Evolutionary conservation across 2,113 vertebrate genomes (phyloP).

Genomic region (Phoenicopterus ruber): DNA sequence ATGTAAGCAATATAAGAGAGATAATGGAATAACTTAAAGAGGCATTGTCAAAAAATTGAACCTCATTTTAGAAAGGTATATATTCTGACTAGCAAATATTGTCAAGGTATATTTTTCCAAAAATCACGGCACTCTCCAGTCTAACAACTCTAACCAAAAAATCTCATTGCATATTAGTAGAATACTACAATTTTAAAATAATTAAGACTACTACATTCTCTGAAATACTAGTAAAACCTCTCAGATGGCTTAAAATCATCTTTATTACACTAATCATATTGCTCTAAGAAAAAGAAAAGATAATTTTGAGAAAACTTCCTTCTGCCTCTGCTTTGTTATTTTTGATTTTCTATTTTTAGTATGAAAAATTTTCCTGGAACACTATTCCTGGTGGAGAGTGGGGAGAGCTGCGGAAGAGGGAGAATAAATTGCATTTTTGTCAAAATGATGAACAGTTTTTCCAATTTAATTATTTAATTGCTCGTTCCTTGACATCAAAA

Average conservation of each 20-base stretch:
- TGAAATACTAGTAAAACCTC: background rate
- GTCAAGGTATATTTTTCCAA: background rate
- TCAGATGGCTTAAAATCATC: background rate
- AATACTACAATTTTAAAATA: background rate
- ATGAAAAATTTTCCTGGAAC: background rate
- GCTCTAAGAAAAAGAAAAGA: background rate
- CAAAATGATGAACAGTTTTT: background rate
- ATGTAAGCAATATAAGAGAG: background rate
- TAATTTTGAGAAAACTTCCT: background rate
- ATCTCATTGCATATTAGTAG: background rate
- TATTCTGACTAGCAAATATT: background rate
- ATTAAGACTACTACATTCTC: background rate
- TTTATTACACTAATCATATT: background rate
- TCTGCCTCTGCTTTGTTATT: background rate
- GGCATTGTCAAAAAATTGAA: background rate
- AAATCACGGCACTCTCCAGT: background rate
- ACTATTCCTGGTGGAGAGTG: background rate
- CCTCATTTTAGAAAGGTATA: background rate
- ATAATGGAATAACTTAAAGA: background rate
- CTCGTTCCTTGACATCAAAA: background rate
- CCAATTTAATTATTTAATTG: background rate
- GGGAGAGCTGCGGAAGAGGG: background rate
- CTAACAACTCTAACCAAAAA: background rate
- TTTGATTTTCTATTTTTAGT: background rate
- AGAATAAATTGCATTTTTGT: background rate